phyloP scores from a whole-genome alignment of 2,113 vertebrate genomes.

The Otocyon megalotis region DNA sequence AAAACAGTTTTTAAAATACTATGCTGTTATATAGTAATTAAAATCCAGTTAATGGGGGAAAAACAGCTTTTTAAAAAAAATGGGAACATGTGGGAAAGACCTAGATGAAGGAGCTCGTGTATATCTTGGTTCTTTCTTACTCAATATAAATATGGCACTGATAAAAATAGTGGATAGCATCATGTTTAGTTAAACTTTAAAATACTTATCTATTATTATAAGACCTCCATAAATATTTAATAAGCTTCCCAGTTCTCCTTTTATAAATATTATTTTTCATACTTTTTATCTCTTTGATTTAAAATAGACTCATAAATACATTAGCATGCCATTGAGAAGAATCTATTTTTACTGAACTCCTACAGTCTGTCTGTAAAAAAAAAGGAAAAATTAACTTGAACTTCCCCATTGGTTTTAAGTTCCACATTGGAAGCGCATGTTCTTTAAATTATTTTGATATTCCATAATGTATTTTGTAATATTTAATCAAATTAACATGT shows the following conservation, averaged over 20 bases:
- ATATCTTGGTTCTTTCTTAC: neutral
- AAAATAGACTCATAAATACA: constrained; percentile 42
- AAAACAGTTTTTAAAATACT: neutral
- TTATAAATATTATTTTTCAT: neutral
- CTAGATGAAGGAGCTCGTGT: neutral
- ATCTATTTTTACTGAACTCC: constrained; percentile 28
- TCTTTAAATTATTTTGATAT: neutral
- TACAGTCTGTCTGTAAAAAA: constrained; percentile 25
- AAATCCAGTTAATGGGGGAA: neutral
- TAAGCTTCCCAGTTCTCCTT: neutral
- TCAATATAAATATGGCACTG: neutral
- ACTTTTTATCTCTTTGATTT: constrained; percentile 51
- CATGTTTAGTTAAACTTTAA: constrained; percentile 26
- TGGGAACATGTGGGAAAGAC: neutral
- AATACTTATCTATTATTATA: constrained; percentile 4
- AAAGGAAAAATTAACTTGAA: neutral
- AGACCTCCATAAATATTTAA: neutral
- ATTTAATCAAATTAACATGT: constrained; percentile 33
- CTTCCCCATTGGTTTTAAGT: neutral
- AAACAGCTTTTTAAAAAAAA: constrained; percentile 16
- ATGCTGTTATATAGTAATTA: neutral
- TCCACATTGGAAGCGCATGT: neutral
- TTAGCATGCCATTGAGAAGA: constrained; percentile 42
- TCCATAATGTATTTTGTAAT: neutral
- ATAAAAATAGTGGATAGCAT: neutral